Evolutionary conservation across 2,797 vertebrate species (phyloP), one percentile per base, ranked within the genome.

Genomic region (Erethizon dorsatum): DNA sequence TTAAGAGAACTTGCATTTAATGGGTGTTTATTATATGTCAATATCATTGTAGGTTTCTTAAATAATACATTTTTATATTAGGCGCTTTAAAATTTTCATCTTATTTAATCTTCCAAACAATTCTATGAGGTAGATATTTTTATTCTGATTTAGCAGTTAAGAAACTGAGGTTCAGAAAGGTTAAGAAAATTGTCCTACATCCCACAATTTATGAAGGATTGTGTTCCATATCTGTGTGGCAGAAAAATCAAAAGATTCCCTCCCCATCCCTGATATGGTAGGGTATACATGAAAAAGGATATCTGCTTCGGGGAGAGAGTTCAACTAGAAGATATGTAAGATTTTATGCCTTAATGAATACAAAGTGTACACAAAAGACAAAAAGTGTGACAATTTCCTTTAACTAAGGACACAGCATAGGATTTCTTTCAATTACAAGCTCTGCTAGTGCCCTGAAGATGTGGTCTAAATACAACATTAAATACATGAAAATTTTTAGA

Each of bases 31-130:
- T 90, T 65, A 78, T 18, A 65, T 69, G 52, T 71, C 57, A 83
- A 78, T 28, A 45, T 82, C 54, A 78, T 3, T 86, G 67, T 80
- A 78, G 61, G n/a, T 79, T 90, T 96, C 69, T 86, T 92, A 88
- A 83, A 59, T 63, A 95, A 87, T 80, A 63, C 33, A 94, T 83
- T 83, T 91, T 87, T 90, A 50, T 41, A 52, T 90, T 78, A 93
- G 37, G 56, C 5, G 65, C 28, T 83, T 47, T 61, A 77, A 85
- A 78, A 54, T 61, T 67, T 92, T 61, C 84, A 26, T 90, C 57
- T 94, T 33, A 28, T 31, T 61, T 92, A 90, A 84, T 95, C 65
- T 12, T 93, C 10, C 47, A 41, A 79, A 85, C 33, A 94, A 79
- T 52, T 31, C 6, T 77, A 56, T 54, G 7, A 85, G 10, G 15